phyloP scores from a whole-genome alignment of 2,113 vertebrate species.

The Sebastes fasciatus region DNA sequence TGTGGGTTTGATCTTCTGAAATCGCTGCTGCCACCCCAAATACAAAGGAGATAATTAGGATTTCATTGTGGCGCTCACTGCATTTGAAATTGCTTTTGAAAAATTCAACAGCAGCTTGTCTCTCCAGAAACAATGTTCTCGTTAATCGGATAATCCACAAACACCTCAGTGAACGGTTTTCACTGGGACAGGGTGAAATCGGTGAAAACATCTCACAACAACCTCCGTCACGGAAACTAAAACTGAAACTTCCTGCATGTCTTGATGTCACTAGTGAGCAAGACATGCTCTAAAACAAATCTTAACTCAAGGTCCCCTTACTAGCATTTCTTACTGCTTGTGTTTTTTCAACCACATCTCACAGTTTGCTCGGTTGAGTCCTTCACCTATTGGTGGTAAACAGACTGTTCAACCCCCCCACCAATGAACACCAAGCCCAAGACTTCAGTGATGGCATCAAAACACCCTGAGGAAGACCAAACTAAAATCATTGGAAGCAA shows the following conservation, averaged over 20 bases:
- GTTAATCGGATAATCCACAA: not conserved
- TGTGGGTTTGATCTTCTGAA: not conserved
- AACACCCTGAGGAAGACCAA: not conserved
- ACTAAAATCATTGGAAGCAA: not conserved
- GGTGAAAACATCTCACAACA: not conserved
- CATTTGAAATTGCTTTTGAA: not conserved
- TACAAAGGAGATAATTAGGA: not conserved
- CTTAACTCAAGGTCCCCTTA: not conserved
- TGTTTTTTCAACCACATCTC: not conserved
- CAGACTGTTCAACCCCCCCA: not conserved
- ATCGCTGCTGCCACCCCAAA: not conserved
- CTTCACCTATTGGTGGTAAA: not conserved
- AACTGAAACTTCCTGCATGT: not conserved
- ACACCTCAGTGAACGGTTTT: conserved; percentile 6
- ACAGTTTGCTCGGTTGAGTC: not conserved
- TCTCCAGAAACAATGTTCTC: not conserved
- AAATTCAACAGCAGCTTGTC: not conserved
- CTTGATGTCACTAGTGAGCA: not conserved
- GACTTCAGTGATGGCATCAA: not conserved
- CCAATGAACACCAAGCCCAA: not conserved
- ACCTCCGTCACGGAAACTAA: not conserved
- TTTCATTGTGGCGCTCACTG: not conserved
- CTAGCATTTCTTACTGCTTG: not conserved
- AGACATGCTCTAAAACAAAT: not conserved
- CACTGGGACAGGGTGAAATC: not conserved